A percentile compares a stretch with the other conserved stretches of the same genome.
These are phyloP conservation scores for Prenolepis imparis DNA, from an alignment of 2,888 invertebrate genomes.

Conservation along the genomic window DNA sequence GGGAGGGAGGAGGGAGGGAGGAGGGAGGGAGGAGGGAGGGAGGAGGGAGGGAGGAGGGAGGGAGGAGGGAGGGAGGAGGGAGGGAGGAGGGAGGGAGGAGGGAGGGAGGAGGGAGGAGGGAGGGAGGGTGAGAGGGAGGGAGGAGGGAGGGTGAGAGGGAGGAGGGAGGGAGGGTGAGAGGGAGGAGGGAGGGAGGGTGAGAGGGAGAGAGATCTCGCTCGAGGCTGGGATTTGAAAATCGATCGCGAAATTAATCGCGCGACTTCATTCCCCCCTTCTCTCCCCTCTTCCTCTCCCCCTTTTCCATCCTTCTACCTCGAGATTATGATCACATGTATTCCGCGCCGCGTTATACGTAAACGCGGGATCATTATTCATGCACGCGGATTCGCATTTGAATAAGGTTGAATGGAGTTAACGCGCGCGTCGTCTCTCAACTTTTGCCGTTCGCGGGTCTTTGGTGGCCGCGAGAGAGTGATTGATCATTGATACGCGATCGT, in stretches of 20 bases:
- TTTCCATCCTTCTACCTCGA: neutral
- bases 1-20: too few species aligned
- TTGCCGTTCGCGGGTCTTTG: conserved; percentile 23
- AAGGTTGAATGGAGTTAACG: conserved; percentile 68
- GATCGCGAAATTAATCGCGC: conserved; percentile 48
- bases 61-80: too few species aligned
- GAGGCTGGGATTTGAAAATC: conserved; percentile 41
- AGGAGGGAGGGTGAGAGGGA: too few species aligned
- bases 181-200: too few species aligned
- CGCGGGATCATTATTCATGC: conserved; percentile 63
- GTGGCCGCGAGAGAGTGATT: conserved; percentile 25
- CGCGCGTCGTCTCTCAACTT: conserved; percentile 38
- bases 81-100: too few species aligned
- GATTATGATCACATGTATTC: conserved; percentile 14
- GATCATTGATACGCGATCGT: conserved; percentile 14
- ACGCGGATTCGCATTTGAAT: conserved; percentile 58
- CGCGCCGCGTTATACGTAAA: conserved; percentile 7
- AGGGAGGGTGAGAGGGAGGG: too few species aligned
- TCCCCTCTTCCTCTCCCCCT: too few species aligned
- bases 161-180: too few species aligned
- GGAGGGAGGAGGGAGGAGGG: too few species aligned
- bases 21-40: too few species aligned
- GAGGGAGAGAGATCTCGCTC: neutral
- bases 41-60: too few species aligned
- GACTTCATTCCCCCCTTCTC: neutral